A percentile compares a stretch with the other conserved stretches of the same genome.
Conservation (phyloP, 53 echinoderm and acorn worm species). For the Patiria pectinifera region DNA sequence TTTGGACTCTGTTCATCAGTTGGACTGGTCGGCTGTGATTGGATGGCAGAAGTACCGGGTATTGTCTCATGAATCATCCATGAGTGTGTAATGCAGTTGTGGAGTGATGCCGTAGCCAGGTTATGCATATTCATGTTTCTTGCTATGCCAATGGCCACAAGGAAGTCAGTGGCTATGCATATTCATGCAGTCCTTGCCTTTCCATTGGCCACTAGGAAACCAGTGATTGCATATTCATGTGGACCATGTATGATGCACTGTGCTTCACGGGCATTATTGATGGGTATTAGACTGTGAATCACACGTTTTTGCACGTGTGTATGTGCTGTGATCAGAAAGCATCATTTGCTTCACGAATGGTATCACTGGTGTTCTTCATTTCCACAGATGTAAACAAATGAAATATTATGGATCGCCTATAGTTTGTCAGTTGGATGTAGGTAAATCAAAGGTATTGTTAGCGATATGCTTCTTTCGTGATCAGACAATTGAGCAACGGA, state of each 20-base stretch:
- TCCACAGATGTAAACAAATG: background rate
- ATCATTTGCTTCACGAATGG: background rate
- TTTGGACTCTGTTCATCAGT: slow-evolving; percentile 2
- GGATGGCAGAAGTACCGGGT: background rate
- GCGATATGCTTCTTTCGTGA: background rate
- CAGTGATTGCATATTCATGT: background rate
- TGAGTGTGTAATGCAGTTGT: background rate
- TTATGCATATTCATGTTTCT: background rate
- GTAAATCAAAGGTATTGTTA: background rate
- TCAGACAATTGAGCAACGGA: background rate
- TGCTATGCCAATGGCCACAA: background rate
- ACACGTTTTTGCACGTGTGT: background rate
- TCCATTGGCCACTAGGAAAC: background rate
- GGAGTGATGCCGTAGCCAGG: background rate
- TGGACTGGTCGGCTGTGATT: background rate
- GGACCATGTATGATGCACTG: background rate
- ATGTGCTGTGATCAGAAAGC: background rate
- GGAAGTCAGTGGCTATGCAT: background rate
- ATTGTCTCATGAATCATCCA: background rate
- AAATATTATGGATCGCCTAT: background rate
- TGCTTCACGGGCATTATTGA: background rate
- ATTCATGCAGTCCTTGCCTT: background rate
- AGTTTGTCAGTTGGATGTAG: background rate
- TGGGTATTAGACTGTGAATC: background rate
- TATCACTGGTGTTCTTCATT: background rate